phyloP scores from a whole-genome alignment of 2,888 invertebrate genomes.

The Penaeus monodon region DNA sequence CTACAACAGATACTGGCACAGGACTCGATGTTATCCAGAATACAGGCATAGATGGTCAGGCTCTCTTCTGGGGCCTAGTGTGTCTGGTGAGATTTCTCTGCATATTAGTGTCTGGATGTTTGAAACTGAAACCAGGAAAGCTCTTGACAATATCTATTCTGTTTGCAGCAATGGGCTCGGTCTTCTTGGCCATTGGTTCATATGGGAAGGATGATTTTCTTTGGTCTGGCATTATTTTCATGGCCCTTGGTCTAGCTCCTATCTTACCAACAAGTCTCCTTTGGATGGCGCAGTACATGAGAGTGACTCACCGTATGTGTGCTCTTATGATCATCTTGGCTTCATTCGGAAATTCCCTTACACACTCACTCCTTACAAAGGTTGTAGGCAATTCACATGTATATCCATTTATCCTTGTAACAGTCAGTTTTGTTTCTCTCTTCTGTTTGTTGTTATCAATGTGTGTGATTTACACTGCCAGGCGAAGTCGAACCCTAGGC shows the following conservation, averaged over 20 bases:
- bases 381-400: conserved; percentile 50
- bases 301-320: conserved; percentile 70
- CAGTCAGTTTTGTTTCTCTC: conserved; percentile 43
- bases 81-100: conserved; percentile 62
- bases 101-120: conserved; percentile 59
- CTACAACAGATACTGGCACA: conserved; percentile 29
- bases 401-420: conserved; percentile 56
- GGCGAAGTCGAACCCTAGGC: conserved; percentile 26
- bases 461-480: conserved; percentile 50
- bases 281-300: conserved; percentile 70
- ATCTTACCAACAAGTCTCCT: conserved; percentile 70
- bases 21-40: conserved; percentile 39
- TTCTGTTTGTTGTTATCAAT: conserved; percentile 51
- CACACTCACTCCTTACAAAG: conserved; percentile 57
- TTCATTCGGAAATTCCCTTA: conserved; percentile 69
- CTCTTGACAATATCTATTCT: conserved; percentile 48
- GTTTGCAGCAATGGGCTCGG: conserved; percentile 50
- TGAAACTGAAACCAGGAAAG: conserved; percentile 57
- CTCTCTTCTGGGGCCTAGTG: conserved; percentile 63
- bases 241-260: conserved; percentile 71
- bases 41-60: conserved; percentile 52
- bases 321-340: conserved; percentile 70
- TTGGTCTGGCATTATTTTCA: conserved; percentile 69
- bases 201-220: conserved; percentile 66
- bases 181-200: conserved; percentile 59